A percentile compares a stretch with the other conserved stretches of the same genome.
These are phyloP conservation scores for Oreochromis spilurus DNA, from an alignment of 2,113 vertebrate species.

Conservation along the genomic window DNA sequence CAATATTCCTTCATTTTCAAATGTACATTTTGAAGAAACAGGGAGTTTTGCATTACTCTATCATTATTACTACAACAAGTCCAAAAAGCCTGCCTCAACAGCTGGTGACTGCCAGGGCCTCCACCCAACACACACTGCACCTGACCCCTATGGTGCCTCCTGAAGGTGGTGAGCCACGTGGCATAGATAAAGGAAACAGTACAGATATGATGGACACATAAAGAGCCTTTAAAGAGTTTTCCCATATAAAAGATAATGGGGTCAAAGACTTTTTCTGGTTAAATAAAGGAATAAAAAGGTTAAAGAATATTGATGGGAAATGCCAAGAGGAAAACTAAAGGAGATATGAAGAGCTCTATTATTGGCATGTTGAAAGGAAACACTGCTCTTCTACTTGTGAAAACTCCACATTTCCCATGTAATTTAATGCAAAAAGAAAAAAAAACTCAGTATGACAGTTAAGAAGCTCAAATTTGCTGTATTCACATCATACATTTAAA, in stretches of 20 bases:
- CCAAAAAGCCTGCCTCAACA: neutral
- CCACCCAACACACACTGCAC: neutral
- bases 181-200: neutral
- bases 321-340: neutral
- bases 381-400: neutral
- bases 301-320: neutral
- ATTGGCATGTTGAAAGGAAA: neutral
- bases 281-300: neutral
- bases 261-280: neutral
- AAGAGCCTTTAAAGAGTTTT: neutral
- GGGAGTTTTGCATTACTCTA: neutral
- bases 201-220: neutral
- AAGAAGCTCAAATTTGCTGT: neutral
- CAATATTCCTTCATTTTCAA: neutral
- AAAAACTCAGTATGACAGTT: neutral
- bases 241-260: neutral
- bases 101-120: neutral
- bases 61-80: neutral
- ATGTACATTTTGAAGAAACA: neutral
- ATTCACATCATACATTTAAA: constrained; percentile 36
- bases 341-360: neutral
- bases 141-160: neutral
- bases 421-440: neutral
- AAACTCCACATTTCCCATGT: neutral
- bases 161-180: neutral